These are phyloP conservation scores for Cylindroiulus punctatus DNA, from an alignment of 2,888 invertebrate genomes.

Conservation along the genomic window DNA sequence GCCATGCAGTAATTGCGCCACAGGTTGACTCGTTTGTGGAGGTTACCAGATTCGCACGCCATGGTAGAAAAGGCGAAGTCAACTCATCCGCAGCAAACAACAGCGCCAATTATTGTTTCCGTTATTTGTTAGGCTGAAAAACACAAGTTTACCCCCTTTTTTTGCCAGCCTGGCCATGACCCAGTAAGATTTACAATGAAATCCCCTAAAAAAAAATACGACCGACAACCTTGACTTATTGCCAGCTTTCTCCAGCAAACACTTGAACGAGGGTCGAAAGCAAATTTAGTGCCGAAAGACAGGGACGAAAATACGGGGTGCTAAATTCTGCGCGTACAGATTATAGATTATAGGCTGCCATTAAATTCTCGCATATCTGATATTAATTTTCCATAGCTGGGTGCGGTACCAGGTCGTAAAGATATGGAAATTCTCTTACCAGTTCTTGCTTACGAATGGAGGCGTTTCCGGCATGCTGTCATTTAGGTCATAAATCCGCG, in stretches of 20 bases:
- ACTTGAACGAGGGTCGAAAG: neutral
- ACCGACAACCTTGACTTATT: conserved; percentile 1
- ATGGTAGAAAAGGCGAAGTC: neutral
- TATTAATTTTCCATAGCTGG: neutral
- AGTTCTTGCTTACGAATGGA: no score
- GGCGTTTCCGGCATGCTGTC: no score
- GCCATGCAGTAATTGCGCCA: neutral
- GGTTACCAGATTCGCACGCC: conserved; percentile 6
- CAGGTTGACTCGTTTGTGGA: neutral
- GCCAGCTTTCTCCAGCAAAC: conserved; percentile 17
- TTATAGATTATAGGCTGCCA: neutral
- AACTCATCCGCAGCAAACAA: conserved; percentile 4
- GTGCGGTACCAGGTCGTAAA: neutral
- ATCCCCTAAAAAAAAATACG: neutral
- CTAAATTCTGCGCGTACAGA: neutral
- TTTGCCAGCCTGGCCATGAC: neutral
- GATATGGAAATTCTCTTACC: neutral
- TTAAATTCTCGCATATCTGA: neutral
- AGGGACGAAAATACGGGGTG: neutral
- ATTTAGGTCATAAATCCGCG: no score
- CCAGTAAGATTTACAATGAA: conserved; percentile 25
- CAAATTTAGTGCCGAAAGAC: conserved; percentile 2
- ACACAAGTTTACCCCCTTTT: neutral
- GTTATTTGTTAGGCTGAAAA: neutral
- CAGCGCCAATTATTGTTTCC: neutral